Evolutionary conservation across 2,888 invertebrate species (phyloP), one percentile per base, ranked within the genome.

Genomic region (Limnephilus auricula): DNA sequence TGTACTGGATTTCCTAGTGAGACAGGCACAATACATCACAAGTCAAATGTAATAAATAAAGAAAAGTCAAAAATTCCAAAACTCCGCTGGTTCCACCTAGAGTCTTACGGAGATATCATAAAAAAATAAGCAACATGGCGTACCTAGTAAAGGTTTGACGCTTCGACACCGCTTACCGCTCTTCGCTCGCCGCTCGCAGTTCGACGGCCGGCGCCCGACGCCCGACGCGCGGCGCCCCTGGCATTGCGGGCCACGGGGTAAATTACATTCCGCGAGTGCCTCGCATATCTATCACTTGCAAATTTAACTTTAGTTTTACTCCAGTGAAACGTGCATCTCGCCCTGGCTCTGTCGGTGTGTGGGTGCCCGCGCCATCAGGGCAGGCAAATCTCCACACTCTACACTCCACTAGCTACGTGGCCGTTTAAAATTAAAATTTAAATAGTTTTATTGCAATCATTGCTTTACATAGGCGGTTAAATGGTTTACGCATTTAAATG

Each of bases 201-300:
- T 45, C 65, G 79, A 25, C 90, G 80, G 32, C 18, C 34, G 89
- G 78, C 84, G 91, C 79, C 50, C 15, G n/a, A 37, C 13, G 18
- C 50, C 79, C 65, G 79, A 25, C 90, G 80, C 45, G 10, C 34
- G 89, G 78, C 84, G 91, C 79, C 50, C 15, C 80, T 79, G 83
- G 65, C 30, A n/a, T 79, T 34, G 91, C 80, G 88, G 90, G 65
- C 90, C 79, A 84, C 90, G 92, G 93, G 92, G 92, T 92, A 93
- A 93, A 96, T 96, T 96, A 96, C 96, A 96, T 96, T 96, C 96
- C 96, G 94, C 94, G 95, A 95, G 95, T 94, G 95, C 95, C 95
- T 95, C 95, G 95, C 96, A 95, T 96, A 96, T 96, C 96, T 96
- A 96, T 96, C 96, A 96, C 95, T 95, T 94, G 95, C 95, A 95